Evolutionary conservation across 2,113 vertebrate genomes (phyloP), one percentile per base, ranked within the genome.

Genomic region (Tenrec ecaudatus): DNA sequence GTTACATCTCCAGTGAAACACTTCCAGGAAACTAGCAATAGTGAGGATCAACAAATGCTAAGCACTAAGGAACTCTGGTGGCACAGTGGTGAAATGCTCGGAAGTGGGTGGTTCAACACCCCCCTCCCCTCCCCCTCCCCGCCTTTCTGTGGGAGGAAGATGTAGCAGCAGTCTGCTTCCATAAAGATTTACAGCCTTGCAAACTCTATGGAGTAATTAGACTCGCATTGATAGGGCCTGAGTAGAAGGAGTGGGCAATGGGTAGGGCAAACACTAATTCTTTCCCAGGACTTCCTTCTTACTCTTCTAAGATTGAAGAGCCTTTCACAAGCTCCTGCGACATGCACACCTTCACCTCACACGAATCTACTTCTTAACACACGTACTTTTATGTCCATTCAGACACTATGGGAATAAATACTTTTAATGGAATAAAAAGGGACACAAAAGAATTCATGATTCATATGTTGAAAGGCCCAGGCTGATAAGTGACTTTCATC

Each of bases 1-100:
- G 86, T 96, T 93, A 94, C 91, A 96, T 95, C 80, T 96, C 92
- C 94, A 64, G 90, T 79, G 47, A 95, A 94, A 93, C 38, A 91
- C 93, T 96, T 96, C 94, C 91, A 71, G 86, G 93, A 93, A 69
- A 82, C 95, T 15, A 88, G 85, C 43, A 66, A 91, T 60, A 68
- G 40, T 7, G 76, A 17, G 40, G 40, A 47, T 81, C 58, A 93
- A 29, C 15, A 68, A 17, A 68, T 73, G 17, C 71, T 73, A 73
- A 73, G 20, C 71, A 36, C 33, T 20, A 73, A 73, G 33, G 8
- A 36, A 5, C 9, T 6, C 71, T 36, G 20, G 17, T 36, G 6
- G 33, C 20, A 11, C 71, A 36, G 19, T 73, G 71, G 71, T 33
- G 33, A 73, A 71, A 6, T 33, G 7, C 71, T 36, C 3, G 19